Conservation (phyloP, 2,888 invertebrate species). For the Caenorhabditis virilis region DNA sequence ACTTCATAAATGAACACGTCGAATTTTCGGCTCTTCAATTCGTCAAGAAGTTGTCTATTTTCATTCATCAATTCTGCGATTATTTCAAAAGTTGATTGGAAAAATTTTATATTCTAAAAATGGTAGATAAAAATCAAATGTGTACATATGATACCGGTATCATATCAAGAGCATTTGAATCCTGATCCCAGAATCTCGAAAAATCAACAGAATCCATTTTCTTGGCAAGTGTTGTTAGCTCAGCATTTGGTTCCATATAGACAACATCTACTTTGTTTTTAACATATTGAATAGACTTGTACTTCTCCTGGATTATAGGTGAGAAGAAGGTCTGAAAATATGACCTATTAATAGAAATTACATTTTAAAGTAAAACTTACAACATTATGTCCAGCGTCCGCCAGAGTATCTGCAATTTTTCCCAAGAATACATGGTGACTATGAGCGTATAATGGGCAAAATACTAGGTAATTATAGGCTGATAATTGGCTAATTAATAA, state of each 20-base stretch:
- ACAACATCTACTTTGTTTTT: constrained; percentile 20
- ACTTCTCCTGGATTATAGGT: constrained; percentile 1
- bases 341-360: not conserved
- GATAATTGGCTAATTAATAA: too few relatives aligned
- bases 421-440: constrained; percentile 28
- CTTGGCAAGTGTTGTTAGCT: not conserved
- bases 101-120: constrained; percentile 1
- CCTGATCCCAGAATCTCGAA: constrained; percentile 19
- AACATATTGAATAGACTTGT: constrained; percentile 6
- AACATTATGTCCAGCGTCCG: constrained; percentile 41
- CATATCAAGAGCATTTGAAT: constrained; percentile 11
- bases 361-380: constrained; percentile 12
- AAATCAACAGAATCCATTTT: constrained; percentile 5
- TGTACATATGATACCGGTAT: constrained; percentile 8
- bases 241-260: constrained; percentile 8
- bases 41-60: constrained; percentile 12
- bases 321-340: constrained; percentile 24
- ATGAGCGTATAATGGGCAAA: constrained; percentile 32
- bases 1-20: constrained; percentile 20
- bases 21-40: constrained; percentile 11
- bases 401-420: constrained; percentile 28
- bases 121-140: not conserved
- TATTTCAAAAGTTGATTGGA: constrained; percentile 6
- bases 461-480: constrained; percentile 20
- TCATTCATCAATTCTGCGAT: not conserved